phyloP scores from a whole-genome alignment of 2,888 invertebrate species.

The Ptychoptera contaminata region DNA sequence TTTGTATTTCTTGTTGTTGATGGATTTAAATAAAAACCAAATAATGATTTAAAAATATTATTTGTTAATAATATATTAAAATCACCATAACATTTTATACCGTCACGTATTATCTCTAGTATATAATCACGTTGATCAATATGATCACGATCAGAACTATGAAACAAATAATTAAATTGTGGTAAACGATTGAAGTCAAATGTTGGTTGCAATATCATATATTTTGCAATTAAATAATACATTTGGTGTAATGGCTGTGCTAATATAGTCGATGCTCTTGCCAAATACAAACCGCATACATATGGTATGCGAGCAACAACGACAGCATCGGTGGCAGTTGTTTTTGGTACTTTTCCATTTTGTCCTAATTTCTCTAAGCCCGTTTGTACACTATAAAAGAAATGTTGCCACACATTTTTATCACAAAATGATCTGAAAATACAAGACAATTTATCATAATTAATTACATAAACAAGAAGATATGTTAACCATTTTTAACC shows the following conservation, averaged over 20 bases:
- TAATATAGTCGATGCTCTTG: constrained; percentile 40
- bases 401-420: constrained; percentile 26
- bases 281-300: constrained; percentile 24
- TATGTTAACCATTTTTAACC: constrained; percentile 29
- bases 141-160: constrained; percentile 56
- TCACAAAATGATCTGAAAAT: constrained; percentile 21
- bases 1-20: constrained; percentile 46
- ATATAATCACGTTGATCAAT: constrained; percentile 61
- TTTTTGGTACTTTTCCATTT: constrained; percentile 15
- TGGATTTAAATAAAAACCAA: constrained; percentile 49
- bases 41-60: constrained; percentile 59
- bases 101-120: constrained; percentile 56
- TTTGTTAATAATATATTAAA: constrained; percentile 55
- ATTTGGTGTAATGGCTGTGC: constrained; percentile 60
- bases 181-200: constrained; percentile 69
- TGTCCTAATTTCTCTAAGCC: constrained; percentile 19
- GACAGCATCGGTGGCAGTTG: no score
- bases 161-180: constrained; percentile 71
- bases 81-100: constrained; percentile 59
- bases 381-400: constrained; percentile 27
- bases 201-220: constrained; percentile 58
- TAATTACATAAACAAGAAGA: constrained; percentile 1
- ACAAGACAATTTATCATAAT: constrained; percentile 3
- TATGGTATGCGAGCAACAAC: constrained; percentile 18
- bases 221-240: constrained; percentile 63